Evolutionary conservation across 64 coral and sea anemone genomes (phyloP).

Genomic region (Stichodactyla mertensii): DNA sequence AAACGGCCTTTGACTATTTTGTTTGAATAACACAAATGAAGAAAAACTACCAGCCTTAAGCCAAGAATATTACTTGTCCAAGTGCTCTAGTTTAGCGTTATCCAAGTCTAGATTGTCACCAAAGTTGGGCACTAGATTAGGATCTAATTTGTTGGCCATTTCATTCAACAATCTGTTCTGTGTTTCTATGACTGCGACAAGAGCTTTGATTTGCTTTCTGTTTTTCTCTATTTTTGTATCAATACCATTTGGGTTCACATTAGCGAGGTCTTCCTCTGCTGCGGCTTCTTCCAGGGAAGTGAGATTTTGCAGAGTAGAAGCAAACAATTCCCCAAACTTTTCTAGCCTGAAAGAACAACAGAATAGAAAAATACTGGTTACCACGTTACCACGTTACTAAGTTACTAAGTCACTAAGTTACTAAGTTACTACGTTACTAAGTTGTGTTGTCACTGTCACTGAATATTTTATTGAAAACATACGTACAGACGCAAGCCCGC

Average conservation of each 20-base stretch:
- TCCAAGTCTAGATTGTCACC: neutral
- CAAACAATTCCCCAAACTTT: neutral
- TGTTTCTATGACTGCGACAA: neutral
- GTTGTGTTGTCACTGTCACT: too few relatives aligned
- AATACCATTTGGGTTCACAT: neutral
- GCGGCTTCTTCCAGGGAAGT: too few relatives aligned
- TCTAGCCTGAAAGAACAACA: neutral
- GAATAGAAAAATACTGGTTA: too few relatives aligned
- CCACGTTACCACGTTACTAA: too few relatives aligned
- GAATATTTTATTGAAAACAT: too few relatives aligned
- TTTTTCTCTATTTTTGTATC: neutral
- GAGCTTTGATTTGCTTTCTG: conserved; percentile 8
- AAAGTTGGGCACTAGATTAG: neutral
- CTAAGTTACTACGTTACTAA: too few relatives aligned
- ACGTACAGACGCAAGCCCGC: too few relatives aligned
- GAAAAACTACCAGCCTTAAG: neutral
- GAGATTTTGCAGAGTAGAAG: neutral
- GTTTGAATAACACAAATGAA: too few relatives aligned
- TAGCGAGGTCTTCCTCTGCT: neutral
- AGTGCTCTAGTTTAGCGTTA: neutral
- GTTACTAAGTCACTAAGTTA: too few relatives aligned
- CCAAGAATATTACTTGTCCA: neutral
- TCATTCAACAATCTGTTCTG: neutral
- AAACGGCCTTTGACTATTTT: too few relatives aligned
- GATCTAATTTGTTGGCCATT: neutral